These are phyloP conservation scores for Otus sunia DNA, from an alignment of 2,113 vertebrate species.

Conservation along the genomic window DNA sequence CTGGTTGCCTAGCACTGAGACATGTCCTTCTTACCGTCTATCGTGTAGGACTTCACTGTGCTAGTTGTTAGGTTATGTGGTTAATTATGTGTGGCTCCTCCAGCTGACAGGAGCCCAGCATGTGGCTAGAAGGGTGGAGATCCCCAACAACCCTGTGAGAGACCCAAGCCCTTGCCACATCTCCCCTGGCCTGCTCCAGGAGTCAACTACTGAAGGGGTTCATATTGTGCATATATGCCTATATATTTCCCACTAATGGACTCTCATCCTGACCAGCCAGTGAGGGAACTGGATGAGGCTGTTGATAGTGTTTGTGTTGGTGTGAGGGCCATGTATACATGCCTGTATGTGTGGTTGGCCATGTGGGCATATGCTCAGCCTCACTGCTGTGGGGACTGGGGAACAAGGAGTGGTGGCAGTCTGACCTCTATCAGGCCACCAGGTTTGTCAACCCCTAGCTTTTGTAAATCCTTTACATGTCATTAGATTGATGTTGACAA, in stretches of 20 bases:
- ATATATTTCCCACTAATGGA: neutral
- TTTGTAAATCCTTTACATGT: fast-evolving
- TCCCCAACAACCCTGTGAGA: neutral
- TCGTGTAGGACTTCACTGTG: fast-evolving
- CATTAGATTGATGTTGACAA: neutral
- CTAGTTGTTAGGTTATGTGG: fast-evolving
- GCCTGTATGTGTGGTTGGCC: neutral
- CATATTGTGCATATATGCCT: fast-evolving
- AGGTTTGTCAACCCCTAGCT: neutral
- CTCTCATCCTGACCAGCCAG: too few relatives aligned
- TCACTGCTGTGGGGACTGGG: fast-evolving
- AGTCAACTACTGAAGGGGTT: neutral
- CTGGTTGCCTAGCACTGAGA: neutral
- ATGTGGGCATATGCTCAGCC: neutral
- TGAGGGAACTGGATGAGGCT: fast-evolving
- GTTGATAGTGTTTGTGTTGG: fast-evolving
- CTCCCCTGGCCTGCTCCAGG: neutral
- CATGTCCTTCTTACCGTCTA: fast-evolving
- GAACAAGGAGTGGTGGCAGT: fast-evolving
- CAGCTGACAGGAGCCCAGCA: neutral
- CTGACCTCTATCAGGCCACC: neutral
- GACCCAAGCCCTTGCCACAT: neutral
- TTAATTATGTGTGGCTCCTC: neutral
- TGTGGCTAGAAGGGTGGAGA: neutral
- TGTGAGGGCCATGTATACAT: fast-evolving